Evolutionary conservation across 2,113 vertebrate species (phyloP).

Genomic region (Mirounga angustirostris): DNA sequence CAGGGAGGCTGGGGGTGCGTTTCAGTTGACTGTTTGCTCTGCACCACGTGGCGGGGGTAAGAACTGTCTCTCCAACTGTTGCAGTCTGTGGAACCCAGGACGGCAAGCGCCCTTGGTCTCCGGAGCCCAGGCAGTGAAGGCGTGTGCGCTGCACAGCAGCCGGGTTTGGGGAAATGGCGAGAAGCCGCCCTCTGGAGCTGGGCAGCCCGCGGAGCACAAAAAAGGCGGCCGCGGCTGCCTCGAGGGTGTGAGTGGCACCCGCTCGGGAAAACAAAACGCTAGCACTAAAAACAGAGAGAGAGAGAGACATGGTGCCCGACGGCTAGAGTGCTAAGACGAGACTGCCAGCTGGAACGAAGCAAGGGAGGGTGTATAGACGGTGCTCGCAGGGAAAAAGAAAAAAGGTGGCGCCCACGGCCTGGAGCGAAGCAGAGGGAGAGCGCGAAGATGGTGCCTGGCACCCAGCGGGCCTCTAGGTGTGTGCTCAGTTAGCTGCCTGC

Average conservation of each 20-base stretch:
- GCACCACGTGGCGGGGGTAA: not conserved
- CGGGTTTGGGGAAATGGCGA: not conserved
- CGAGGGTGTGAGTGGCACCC: not conserved
- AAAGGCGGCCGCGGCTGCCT: no score
- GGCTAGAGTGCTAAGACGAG: not conserved
- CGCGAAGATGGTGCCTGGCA: rapidly evolving
- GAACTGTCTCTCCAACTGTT: not conserved
- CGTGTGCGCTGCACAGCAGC: not conserved
- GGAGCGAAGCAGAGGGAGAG: not conserved
- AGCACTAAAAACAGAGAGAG: not conserved
- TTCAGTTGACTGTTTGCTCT: not conserved
- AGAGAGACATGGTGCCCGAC: no score
- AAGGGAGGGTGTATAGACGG: not conserved
- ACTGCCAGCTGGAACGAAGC: not conserved
- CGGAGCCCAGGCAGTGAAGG: not conserved
- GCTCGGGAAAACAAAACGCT: not conserved
- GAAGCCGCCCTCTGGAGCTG: not conserved
- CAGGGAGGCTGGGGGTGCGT: no score
- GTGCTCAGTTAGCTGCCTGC: not conserved
- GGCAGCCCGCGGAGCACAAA: not conserved
- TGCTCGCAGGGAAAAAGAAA: no score
- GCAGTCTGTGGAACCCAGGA: not conserved
- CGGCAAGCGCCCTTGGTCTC: not conserved
- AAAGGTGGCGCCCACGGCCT: rapidly evolving
- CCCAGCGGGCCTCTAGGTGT: no score